Base-by-base conservation (phyloP, 2,113 vertebrate species). In the Cyanistes caeruleus region DNA sequence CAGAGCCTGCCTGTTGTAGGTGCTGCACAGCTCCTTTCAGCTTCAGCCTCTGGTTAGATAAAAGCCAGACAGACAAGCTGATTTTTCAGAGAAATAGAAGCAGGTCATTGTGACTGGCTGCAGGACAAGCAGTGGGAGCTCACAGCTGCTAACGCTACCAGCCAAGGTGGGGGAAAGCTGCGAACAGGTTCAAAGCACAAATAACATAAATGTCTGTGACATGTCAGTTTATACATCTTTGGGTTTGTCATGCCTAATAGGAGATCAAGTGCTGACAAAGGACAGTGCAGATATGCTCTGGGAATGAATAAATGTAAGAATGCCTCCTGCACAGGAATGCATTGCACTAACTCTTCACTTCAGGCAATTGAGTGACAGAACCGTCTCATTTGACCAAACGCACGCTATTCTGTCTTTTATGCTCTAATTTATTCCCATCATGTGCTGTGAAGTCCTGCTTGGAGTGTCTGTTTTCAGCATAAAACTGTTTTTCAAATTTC, bases 401-500 rank as follows among this genome's bases (percentile, higher is more conserved):
- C 53, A 27, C 27, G 6, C 72, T 81, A 20, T 74, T 80, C 55
- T 37, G n/a, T 79, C 28, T 68, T 93, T 92, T 68, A 27, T 53
- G 35, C 65, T 93, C 13, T 85, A 67, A 95, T 93, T 97, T 96
- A 95, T 95, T 94, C 77, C 87, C 48, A 22, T 78, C 35, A n/a
- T 72, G 18, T 69, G 59, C 77, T 95, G 3, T 89, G 80, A 95
- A 96, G 80, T 95, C 84, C 75, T 93, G n/a, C 76, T 94, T 96
- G 94, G 89, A 94, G 73, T 96, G 81, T 90, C 85, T 95, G 1
- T 89, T 97, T 87, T 95, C 74, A 84, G 60, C 91, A 90, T 72
- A 81, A 92, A 97, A 96, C 90, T 98, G 83, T 97, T 97, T 96
- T 93, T 97, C 97, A 97, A 97, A 97, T 96, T 97, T 97, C 93